A percentile compares a stretch with the other conserved stretches of the same genome.
Evolutionary conservation across 2,888 invertebrate genomes (phyloP).

Genomic region (Penaeus monodon): DNA sequence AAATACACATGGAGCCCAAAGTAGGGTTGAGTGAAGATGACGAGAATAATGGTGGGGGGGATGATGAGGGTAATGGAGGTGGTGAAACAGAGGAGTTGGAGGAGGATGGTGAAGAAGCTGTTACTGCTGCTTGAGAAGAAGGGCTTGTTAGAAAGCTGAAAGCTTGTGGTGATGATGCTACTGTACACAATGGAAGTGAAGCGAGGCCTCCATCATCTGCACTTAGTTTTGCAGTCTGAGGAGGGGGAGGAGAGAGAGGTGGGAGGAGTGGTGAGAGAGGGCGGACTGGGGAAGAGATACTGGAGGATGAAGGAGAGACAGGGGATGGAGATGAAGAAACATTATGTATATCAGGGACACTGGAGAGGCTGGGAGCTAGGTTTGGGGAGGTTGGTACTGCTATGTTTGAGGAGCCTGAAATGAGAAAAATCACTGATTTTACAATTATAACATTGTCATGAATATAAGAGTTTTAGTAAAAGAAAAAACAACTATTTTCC

Average conservation of each 20-base stretch:
- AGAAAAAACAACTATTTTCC: not conserved
- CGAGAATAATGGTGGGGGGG: conserved; percentile 30
- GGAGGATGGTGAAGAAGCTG: conserved; percentile 14
- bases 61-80: conserved; percentile 40
- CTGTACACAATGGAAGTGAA: conserved; percentile 11
- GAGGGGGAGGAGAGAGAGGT: conserved; percentile 34
- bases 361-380: conserved; percentile 43
- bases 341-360: conserved; percentile 32
- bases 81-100: conserved; percentile 1
- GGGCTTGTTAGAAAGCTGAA: conserved; percentile 34
- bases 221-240: conserved; percentile 25
- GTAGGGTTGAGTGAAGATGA: not conserved
- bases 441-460: not conserved
- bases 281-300: conserved; percentile 25
- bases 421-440: not conserved
- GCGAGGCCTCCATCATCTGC: conserved; percentile 34
- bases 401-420: conserved; percentile 62
- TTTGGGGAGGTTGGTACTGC: conserved; percentile 50
- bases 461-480: not conserved
- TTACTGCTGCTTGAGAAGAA: conserved; percentile 30
- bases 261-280: conserved; percentile 21
- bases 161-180: conserved; percentile 27
- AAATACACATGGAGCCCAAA: not conserved
- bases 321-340: conserved; percentile 36
- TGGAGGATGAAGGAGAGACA: conserved; percentile 25